phyloP scores from a whole-genome alignment of 2,888 invertebrate genomes.

The Steinernema carpocapsae region DNA sequence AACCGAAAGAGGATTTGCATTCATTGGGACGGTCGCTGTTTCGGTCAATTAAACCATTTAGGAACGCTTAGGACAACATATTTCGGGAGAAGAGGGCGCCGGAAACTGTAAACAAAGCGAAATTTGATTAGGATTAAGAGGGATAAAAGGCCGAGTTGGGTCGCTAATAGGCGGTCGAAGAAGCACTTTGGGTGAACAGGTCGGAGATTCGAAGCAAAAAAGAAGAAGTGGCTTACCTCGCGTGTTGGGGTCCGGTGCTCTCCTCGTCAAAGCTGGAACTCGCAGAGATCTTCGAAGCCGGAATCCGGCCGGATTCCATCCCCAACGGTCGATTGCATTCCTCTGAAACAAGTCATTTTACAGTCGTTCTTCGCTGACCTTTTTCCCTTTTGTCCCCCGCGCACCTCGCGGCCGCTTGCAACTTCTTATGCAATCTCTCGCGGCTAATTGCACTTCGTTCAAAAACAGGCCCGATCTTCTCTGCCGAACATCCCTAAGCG shows the following conservation, averaged over 20 bases:
- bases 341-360: conserved; percentile 53
- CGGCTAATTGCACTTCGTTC: conserved; percentile 9
- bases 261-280: conserved; percentile 84
- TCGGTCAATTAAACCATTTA: conserved; percentile 32
- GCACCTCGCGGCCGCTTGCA: conserved; percentile 11
- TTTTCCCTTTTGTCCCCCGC: conserved; percentile 4
- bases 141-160: conserved; percentile 3
- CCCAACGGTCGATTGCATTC: conserved; percentile 75
- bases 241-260: conserved; percentile 84
- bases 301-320: conserved; percentile 83
- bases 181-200: conserved; percentile 11
- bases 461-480: conserved; percentile 8
- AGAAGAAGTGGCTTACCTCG: conserved; percentile 74
- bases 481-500: not conserved
- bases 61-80: conserved; percentile 19
- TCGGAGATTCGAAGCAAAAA: not conserved
- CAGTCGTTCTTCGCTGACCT: conserved; percentile 17
- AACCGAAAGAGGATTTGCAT: conserved; percentile 34
- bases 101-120: conserved; percentile 27
- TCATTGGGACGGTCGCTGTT: conserved; percentile 8
- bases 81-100: not conserved
- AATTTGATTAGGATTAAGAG: conserved; percentile 34
- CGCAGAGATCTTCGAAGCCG: conserved; percentile 81
- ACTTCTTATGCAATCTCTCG: conserved; percentile 21
- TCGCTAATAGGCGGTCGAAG: not conserved